Conservation (phyloP, 2,113 vertebrate genomes). For the Protobothrops flavoviridis region DNA sequence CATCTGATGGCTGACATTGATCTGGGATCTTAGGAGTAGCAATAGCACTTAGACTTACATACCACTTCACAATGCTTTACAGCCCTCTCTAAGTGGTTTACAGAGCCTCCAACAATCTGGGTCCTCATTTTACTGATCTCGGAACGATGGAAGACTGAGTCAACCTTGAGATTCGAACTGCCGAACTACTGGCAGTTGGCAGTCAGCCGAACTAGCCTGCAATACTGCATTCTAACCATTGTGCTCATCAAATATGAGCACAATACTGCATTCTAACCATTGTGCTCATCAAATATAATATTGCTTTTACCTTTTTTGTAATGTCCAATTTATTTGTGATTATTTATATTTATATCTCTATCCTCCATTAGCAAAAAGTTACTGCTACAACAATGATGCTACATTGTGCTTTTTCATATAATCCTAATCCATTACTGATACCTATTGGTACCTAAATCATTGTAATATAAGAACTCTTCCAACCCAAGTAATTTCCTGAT, state of each 20-base stretch:
- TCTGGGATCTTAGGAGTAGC: neutral
- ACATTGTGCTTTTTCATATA: neutral
- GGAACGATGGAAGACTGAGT: neutral
- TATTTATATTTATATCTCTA: neutral
- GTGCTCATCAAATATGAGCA: no score
- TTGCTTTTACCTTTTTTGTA: neutral
- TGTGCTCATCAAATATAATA: neutral
- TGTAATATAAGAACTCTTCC: conserved; percentile 11
- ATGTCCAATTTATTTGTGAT: neutral
- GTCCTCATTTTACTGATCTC: neutral
- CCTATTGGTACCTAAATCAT: conserved; percentile 13
- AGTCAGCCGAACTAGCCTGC: neutral
- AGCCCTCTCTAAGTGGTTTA: neutral
- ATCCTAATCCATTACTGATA: conserved; percentile 3
- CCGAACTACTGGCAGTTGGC: neutral
- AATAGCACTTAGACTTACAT: neutral
- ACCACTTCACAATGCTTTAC: neutral
- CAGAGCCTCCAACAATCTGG: neutral
- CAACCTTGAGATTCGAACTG: neutral
- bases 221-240: neutral
- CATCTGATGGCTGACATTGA: neutral
- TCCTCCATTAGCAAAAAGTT: neutral
- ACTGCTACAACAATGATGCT: fast-evolving
- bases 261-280: neutral
- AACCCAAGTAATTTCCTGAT: conserved; percentile 14